Evolutionary conservation across 1,140 invertebrate species (phyloP), one percentile per base, ranked within the genome.

Genomic region (Drosophila trapezifrons): DNA sequence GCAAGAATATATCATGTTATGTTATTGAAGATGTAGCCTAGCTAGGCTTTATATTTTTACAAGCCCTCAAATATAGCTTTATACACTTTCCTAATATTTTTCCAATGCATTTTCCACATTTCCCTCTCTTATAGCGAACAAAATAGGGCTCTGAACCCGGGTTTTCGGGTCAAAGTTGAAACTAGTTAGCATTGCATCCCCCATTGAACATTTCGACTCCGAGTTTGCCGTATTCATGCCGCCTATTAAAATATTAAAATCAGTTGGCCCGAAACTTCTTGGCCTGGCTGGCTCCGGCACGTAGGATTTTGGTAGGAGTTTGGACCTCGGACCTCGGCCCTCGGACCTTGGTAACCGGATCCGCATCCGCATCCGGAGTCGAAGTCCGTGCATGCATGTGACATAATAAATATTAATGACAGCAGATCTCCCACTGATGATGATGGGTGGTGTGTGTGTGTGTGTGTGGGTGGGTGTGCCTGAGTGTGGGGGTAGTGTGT

Each of bases 361-460:
- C 27, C 49, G 35, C 15, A 35, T 42, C 42, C 64, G 40, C 29
- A 58, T 42, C 22, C 35, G 43, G 27, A 74, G 70, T 54, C 46
- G 29, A 37, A 65, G 60, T 63, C 45, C 58, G 29, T 32, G 75
- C 60, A 75, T 87, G 84, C 72, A 80, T 87, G 76, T 87, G 83
- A 83, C 76, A 87, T 87, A 87, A 87, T 87, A 89, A 87, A 87
- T 87, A 87, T 87, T 87, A 87, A 87, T 87, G 80, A 74, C 84
- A 73, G 76, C 79, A 83, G 76, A 87, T 72, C 78, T 57, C 67
- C 20, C 32, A 10, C 66, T 47, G 67, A 59, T 72, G 76, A 56
- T 43, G 45, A 46, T 57, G 72, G 59, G 62, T 60, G 57, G 60
- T 58, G 51, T 43, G 18, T 42, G 51, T 35, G 35, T n/a, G 35